These are phyloP conservation scores for Diglossa cyanea DNA, from an alignment of 2,797 vertebrate genomes.

Conservation along the genomic window DNA sequence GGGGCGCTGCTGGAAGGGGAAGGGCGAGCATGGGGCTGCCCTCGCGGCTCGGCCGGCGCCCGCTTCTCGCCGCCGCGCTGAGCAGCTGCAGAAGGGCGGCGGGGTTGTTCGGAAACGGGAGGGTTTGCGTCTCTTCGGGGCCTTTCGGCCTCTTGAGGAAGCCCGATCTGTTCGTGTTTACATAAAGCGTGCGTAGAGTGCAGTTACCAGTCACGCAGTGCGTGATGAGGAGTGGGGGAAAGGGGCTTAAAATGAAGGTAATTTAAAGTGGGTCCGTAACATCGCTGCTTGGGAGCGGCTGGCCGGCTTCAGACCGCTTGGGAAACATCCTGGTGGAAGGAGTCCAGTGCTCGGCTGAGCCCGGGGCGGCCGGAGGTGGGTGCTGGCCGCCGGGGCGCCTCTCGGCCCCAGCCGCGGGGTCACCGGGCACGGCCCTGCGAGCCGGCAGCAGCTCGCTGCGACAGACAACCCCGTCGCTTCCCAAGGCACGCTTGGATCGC, in stretches of 20 bases:
- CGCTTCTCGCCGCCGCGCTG: not conserved
- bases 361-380: accelerated
- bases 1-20: not conserved
- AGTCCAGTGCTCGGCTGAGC: accelerated
- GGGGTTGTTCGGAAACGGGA: not conserved
- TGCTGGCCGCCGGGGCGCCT: accelerated
- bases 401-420: accelerated
- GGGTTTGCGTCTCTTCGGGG: not conserved
- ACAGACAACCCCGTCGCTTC: accelerated
- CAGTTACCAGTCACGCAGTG: not conserved
- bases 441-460: accelerated
- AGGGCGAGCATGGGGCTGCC: accelerated
- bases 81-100: not conserved
- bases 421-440: accelerated
- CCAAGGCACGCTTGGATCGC: accelerated
- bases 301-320: accelerated
- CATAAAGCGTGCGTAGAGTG: not conserved
- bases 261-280: accelerated
- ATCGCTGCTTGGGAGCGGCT: not conserved
- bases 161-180: not conserved
- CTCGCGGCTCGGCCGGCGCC: too few relatives aligned
- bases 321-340: not conserved
- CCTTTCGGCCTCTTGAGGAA: not conserved
- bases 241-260: not conserved
- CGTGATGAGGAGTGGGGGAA: not conserved